Base-by-base conservation (phyloP, 1,140 invertebrate genomes). In the Magallana ariakensis region DNA sequence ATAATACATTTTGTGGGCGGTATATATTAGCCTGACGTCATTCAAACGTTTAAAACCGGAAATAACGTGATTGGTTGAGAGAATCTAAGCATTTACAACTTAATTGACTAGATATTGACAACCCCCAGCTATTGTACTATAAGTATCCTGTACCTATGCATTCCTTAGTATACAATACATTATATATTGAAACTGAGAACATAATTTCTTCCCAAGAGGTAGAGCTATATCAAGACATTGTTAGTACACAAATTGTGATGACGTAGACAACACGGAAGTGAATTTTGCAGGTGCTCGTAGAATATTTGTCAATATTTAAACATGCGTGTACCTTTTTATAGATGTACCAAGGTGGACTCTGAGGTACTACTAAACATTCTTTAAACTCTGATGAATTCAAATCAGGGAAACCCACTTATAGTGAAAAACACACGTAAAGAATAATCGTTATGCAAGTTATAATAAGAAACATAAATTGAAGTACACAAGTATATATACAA, bases 211-310 rank as follows among this genome's bases (percentile, higher is more conserved):
- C 19, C 26, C 22, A 70, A 22, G 13, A 70, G 66, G n/a, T 70
- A 19, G 5, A 8, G 26, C 19, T 70, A 22, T 22, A 22, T 22
- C 19, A 22, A 26, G 66, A n/a, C 55, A 10, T 11, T 46, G 53
- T 83, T 13, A 62, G 10, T 85, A 83, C 89, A 66, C 89, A 87
- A 46, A 54, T 66, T 57, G 57, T 83, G 85, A 84, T 90, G 87
- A 90, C 89, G 89, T 88, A 87, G 33, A 75, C 86, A 81, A 83
- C 89, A 86, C 85, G 85, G 84, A 85, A 87, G 80, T 85, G 57
- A 55, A 53, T 60, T 57, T 66, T 55, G 70, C 84, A 89, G 84
- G 85, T 87, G 88, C 84, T 16, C 75, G 84, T 15, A 46, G 33
- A 46, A 46, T 46, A 46, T 46, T 46, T 33, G 33, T n/a, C n/a